phyloP scores from a whole-genome alignment of 2,113 vertebrate species.

The Spheniscus mendiculus region DNA sequence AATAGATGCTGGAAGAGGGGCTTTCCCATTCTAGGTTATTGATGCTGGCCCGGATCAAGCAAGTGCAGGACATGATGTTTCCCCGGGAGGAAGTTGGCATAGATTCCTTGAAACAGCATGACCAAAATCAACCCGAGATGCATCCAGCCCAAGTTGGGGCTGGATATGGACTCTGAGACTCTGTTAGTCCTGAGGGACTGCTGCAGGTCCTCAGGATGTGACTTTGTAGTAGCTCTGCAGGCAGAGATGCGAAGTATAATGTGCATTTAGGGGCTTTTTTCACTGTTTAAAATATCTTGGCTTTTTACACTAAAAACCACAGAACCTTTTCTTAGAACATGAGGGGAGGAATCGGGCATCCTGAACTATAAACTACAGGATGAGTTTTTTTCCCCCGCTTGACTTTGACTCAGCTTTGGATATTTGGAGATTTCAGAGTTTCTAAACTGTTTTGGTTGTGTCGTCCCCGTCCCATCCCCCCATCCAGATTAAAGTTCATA shows the following conservation, averaged over 20 bases:
- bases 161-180: background rate
- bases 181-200: background rate
- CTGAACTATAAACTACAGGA: background rate
- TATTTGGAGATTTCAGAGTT: background rate
- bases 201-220: background rate
- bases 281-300: background rate
- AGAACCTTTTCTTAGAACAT: background rate
- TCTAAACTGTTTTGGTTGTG: background rate
- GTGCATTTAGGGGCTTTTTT: background rate
- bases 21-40: background rate
- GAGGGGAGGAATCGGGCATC: background rate
- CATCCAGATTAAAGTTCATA: background rate
- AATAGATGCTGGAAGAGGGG: background rate
- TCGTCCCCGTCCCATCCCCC: too few relatives aligned
- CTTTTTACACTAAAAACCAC: background rate
- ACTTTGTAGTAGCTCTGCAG: background rate
- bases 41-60: background rate
- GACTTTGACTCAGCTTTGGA: background rate
- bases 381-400: background rate
- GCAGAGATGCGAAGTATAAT: background rate
- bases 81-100: background rate
- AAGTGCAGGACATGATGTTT: accelerated
- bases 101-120: background rate
- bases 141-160: background rate
- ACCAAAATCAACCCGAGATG: background rate